Base-by-base conservation (phyloP, 2,113 vertebrate species). In the Dipodomys ordii region DNA sequence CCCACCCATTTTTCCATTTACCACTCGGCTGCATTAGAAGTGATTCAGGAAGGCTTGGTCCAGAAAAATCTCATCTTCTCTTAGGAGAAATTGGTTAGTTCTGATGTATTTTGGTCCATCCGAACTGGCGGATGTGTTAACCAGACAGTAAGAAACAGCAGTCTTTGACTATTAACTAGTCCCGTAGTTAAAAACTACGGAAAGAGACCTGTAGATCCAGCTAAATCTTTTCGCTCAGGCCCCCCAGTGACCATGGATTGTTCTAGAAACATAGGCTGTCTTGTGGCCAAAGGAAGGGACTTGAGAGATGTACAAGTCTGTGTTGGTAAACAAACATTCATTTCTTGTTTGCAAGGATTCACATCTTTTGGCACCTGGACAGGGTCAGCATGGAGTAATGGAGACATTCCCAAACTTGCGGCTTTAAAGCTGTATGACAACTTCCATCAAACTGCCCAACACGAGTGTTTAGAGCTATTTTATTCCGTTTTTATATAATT, bases 401-500 rank as follows among this genome's bases (percentile, higher is more conserved):
- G 44, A 35, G 69, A 6, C 82, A 74, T n/a, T 92, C 82, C 73
- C 49, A 73, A 88, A 90, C 39, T 39, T 39, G 39, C 39, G 39
- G 39, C 39, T 92, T 44, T 57, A 57, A 79, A 88, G 53, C 25
- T 87, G 83, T 27, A 85, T 35, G 86, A 64, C 11, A 92, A 76
- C 11, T 87, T 62, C 64, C 93, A 28, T 95, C n/a, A 95, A 87
- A 73, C 60, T 80, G 84, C 87, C 71, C 77, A 76, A 79, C 76
- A 92, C 19, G 77, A 92, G 83, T 68, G 72, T 95, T 90, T 88
- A 88, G 76, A 90, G 62, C 72, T 96, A 83, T 92, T 93, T 95
- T 94, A 88, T 91, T 88, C 64, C 53, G 15, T 72, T 88, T 91
- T 85, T 94, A 94, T 89, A 80, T 87, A 94, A 79, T 86, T 92